Conservation (phyloP, 2,888 invertebrate species). For the Tyria jacobaeae region DNA sequence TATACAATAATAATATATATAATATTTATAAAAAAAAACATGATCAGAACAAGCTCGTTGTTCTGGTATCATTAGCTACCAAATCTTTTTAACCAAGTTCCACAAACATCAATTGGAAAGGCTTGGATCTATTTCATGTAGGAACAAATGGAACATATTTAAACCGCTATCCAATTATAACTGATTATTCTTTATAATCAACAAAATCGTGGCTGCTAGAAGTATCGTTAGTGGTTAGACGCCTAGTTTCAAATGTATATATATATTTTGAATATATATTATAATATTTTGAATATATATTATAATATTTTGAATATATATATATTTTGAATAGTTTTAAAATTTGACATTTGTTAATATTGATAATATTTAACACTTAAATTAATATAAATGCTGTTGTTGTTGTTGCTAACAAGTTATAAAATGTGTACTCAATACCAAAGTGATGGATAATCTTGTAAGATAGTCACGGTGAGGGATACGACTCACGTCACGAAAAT, state of each 20-base stretch:
- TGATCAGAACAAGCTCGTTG: too few relatives aligned
- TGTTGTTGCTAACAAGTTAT: conserved; percentile 85
- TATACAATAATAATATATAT: too few relatives aligned
- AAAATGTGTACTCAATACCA: conserved; percentile 76
- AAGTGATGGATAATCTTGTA: conserved; percentile 64
- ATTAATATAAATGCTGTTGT: conserved; percentile 84
- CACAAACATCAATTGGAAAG: neutral
- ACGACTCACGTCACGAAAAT: conserved; percentile 37
- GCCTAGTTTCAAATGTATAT: conserved; percentile 13
- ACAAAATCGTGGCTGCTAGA: neutral
- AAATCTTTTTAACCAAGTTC: neutral
- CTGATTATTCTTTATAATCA: neutral
- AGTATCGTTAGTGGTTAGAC: conserved; percentile 6
- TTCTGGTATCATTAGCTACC: too few relatives aligned
- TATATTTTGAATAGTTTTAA: too few relatives aligned
- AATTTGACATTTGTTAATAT: conserved; percentile 68
- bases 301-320: too few relatives aligned
- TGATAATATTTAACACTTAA: conserved; percentile 74
- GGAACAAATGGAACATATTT: too few relatives aligned
- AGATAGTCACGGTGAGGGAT: conserved; percentile 44
- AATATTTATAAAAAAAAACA: too few relatives aligned
- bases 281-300: too few relatives aligned
- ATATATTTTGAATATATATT: too few relatives aligned
- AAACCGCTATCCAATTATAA: neutral
- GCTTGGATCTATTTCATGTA: neutral